phyloP scores from a whole-genome alignment of 2,888 invertebrate species.

The Scaptodrosophila latifasciaeformis region DNA sequence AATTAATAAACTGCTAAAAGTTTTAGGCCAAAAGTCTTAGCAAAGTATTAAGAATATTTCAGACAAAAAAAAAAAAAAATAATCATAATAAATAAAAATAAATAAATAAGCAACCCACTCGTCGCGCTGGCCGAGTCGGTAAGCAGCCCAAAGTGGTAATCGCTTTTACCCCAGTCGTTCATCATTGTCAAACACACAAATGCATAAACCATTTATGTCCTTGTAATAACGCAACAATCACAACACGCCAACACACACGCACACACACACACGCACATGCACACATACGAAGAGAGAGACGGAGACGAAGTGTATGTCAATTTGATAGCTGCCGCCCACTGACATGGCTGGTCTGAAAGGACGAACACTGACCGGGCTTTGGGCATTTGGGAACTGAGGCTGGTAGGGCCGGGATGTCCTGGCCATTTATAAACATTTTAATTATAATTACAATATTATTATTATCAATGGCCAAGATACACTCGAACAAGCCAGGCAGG shows the following conservation, averaged over 20 bases:
- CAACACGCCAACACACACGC: conserved; percentile 4
- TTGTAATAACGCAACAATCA: too few relatives aligned
- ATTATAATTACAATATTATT: conserved; percentile 57
- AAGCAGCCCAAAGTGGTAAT: too few relatives aligned
- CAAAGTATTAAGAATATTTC: conserved; percentile 16
- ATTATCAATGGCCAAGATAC: conserved; percentile 19
- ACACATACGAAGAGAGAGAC: conserved; percentile 1
- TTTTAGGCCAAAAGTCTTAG: conserved; percentile 33
- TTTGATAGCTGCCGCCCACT: conserved; percentile 3
- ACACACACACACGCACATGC: conserved; percentile 6
- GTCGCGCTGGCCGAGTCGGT: neutral
- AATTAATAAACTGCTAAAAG: conserved; percentile 59
- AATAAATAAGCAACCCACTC: neutral
- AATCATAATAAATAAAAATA: too few relatives aligned
- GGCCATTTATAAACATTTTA: conserved; percentile 46
- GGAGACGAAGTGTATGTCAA: conserved; percentile 20
- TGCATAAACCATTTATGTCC: neutral
- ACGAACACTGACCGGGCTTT: conserved; percentile 16
- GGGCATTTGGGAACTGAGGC: neutral
- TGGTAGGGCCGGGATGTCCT: neutral
- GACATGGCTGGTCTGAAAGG: too few relatives aligned
- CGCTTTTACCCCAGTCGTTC: conserved; percentile 20
- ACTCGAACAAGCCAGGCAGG: neutral
- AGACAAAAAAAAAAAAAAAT: too few relatives aligned
- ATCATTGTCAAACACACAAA: conserved; percentile 20